These are phyloP conservation scores for Lucifuga dentata DNA, from an alignment of 2,113 vertebrate genomes.

Conservation along the genomic window DNA sequence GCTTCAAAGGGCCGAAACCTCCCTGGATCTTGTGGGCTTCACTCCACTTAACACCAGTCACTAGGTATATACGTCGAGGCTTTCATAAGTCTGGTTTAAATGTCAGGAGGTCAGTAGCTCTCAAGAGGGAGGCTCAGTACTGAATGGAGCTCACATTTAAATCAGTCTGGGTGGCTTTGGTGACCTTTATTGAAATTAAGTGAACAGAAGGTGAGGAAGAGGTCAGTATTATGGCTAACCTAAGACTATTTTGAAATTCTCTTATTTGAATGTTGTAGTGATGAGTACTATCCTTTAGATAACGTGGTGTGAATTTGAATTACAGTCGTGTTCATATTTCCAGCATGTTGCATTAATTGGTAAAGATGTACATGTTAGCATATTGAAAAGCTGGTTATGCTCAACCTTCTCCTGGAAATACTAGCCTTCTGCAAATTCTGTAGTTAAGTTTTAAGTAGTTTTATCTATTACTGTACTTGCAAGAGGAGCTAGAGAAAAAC, in stretches of 20 bases:
- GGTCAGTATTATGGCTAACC: conserved; percentile 53
- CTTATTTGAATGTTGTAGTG: conserved; percentile 53
- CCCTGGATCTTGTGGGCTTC: conserved; percentile 74
- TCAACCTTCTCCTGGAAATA: background rate
- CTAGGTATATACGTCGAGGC: conserved; percentile 73
- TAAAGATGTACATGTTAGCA: background rate
- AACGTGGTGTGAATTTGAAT: conserved; percentile 16
- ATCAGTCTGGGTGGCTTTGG: conserved; percentile 64
- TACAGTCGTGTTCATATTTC: background rate
- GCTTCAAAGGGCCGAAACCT: conserved; percentile 79
- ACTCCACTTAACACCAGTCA: conserved; percentile 79
- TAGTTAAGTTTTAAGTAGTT: too few relatives aligned
- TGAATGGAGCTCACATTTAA: conserved; percentile 70
- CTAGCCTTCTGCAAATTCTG: too few relatives aligned
- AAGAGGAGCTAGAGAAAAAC: too few relatives aligned
- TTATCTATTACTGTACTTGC: too few relatives aligned
- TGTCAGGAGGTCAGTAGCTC: conserved; percentile 66
- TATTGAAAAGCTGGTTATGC: conserved; percentile 1
- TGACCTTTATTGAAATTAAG: conserved; percentile 76
- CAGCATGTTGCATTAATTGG: background rate
- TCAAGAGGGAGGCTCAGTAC: conserved; percentile 56
- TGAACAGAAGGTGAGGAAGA: conserved; percentile 55
- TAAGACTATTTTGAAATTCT: conserved; percentile 47
- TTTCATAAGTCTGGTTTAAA: conserved; percentile 71
- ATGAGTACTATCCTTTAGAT: conserved; percentile 27